Evolutionary conservation across 1,140 invertebrate genomes (phyloP), one percentile per base, ranked within the genome.

Genomic region (Drosophila eugracilis): DNA sequence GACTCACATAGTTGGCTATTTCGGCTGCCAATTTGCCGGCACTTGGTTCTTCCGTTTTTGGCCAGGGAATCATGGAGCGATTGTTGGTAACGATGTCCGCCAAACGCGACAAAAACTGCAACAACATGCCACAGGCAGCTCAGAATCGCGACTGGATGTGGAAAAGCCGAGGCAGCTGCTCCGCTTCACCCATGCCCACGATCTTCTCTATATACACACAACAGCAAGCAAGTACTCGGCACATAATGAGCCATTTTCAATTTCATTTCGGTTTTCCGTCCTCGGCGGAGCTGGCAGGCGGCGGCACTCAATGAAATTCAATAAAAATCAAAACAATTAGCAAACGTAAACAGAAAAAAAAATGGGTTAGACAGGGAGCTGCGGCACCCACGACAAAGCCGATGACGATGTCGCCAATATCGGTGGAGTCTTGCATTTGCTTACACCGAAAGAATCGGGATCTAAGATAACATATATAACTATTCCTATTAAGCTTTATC

Each of bases 241-340:
- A 45, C 42, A 49, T 67, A 75, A 75, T 76, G 72, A 67, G 72
- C 9, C 50, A 57, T 66, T 75, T 57, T 73, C 65, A 67, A 53
- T 67, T 67, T 67, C 37, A 67, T 53, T 74, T 74, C 57, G 48
- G 50, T 26, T 57, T 50, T 21, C 58, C 47, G 72, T 65, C 58
- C 58, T 42, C 44, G 47, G 28, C 32, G 21, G 28, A 26, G 21
- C 55, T 47, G 80, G 58, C 48, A 39, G 52, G 73, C 75, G 52
- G 73, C 75, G 65, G 55, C 73, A 66, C 54, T 86, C 74, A 84
- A 84, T 78, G 77, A 81, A 85, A 85, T 86, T 81, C 73, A 81
- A 86, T 88, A 73, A 85, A 85, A 85, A 85, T 70, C 83, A 70
- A 81, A 86, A 81, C 83, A 81, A 85, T 85, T 81, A 86, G 78